Evolutionary conservation across 2,888 invertebrate genomes (phyloP).

Genomic region (Slavum lentiscoides): DNA sequence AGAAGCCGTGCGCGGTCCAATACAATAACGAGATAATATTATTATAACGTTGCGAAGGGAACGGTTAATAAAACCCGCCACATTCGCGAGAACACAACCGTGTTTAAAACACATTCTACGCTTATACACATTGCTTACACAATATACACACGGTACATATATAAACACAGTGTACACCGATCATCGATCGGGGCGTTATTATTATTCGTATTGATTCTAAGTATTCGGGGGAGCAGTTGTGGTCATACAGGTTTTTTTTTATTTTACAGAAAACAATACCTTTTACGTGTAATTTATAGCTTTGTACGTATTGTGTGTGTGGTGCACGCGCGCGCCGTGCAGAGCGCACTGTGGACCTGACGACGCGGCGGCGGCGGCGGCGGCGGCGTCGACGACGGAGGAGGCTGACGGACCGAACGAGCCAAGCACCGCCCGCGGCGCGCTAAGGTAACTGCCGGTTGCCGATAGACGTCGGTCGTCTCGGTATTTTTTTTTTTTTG

Average conservation of each 20-base stretch:
- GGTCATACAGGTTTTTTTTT: conserved; percentile 38
- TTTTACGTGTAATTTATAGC: conserved; percentile 39
- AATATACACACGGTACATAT: not conserved
- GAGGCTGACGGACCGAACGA: not conserved
- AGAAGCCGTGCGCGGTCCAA: too few relatives aligned
- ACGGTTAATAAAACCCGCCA: conserved; percentile 1
- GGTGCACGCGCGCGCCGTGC: not conserved
- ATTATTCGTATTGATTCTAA: conserved; percentile 33
- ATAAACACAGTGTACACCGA: not conserved
- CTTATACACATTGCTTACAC: not conserved
- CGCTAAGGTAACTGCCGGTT: not conserved
- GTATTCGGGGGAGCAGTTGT: conserved; percentile 29
- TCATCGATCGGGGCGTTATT: not conserved
- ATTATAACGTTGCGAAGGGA: too few relatives aligned
- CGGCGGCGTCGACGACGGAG: not conserved
- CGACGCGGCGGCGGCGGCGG: not conserved
- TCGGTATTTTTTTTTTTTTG: conserved; percentile 1
- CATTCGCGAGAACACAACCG: not conserved
- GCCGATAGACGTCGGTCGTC: not conserved
- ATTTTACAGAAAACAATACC: conserved; percentile 44
- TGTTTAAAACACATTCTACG: not conserved
- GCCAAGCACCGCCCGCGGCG: conserved; percentile 17
- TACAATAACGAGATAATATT: too few relatives aligned
- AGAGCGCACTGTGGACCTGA: not conserved
- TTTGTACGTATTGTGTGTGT: conserved; percentile 16